These are phyloP conservation scores for Eclectus roratus DNA, from an alignment of 2,113 vertebrate genomes.

Conservation along the genomic window DNA sequence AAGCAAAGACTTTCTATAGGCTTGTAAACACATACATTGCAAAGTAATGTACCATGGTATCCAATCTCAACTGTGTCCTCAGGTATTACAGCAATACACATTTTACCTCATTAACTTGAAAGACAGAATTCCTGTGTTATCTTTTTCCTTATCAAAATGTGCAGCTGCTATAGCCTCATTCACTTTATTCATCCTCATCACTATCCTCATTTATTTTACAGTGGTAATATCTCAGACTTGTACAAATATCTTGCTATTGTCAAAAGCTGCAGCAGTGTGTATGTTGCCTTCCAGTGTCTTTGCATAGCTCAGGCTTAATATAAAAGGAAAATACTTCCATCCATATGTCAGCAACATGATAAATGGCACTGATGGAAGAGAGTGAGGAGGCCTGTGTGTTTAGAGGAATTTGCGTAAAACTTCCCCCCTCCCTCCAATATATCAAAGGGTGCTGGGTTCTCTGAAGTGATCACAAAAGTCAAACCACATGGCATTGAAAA, in stretches of 20 bases:
- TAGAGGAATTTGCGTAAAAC: not conserved
- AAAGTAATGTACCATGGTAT: not conserved
- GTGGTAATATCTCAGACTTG: not conserved
- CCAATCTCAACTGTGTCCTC: not conserved
- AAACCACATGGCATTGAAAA: not conserved
- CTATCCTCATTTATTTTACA: not conserved
- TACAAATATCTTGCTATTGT: not conserved
- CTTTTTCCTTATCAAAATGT: not conserved
- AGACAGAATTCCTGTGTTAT: not conserved
- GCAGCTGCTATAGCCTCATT: not conserved
- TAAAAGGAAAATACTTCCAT: not conserved
- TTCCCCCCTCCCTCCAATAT: not conserved
- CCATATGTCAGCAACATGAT: not conserved
- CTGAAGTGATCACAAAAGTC: not conserved
- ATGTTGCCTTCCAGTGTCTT: not conserved
- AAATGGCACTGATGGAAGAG: not conserved
- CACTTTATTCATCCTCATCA: not conserved
- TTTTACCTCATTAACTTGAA: not conserved
- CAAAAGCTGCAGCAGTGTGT: not conserved
- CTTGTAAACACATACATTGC: rapidly evolving
- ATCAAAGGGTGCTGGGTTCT: not conserved
- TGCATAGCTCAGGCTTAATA: not conserved
- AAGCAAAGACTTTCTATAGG: not conserved
- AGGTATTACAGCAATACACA: not conserved
- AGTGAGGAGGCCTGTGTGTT: not conserved